phyloP scores from a whole-genome alignment of 2,888 invertebrate species.

The Uropetala carovei region DNA sequence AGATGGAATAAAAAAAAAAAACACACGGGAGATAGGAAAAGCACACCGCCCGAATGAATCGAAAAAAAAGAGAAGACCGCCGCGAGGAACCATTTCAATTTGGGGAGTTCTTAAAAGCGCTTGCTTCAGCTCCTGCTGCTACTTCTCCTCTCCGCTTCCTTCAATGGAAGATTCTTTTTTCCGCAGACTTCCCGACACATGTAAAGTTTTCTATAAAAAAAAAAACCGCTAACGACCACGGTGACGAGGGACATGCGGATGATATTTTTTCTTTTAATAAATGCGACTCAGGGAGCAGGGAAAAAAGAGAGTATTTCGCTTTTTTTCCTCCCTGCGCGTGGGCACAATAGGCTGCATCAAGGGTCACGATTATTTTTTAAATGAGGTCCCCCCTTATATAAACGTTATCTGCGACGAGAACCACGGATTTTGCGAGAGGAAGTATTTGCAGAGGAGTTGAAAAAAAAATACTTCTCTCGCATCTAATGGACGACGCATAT shows the following conservation, averaged over 20 bases:
- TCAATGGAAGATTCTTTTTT: not conserved
- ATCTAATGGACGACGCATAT: too few species aligned
- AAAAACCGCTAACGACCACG: slow-evolving; percentile 10
- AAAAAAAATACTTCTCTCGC: too few species aligned
- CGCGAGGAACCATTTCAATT: slow-evolving; percentile 23
- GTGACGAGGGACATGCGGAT: not conserved
- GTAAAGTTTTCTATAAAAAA: not conserved
- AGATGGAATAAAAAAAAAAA: not conserved
- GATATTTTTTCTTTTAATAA: not conserved
- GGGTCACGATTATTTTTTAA: not conserved
- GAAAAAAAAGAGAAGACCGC: slow-evolving; percentile 3
- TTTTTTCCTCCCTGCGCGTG: not conserved
- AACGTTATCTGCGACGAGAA: not conserved
- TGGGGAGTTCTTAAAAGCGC: not conserved
- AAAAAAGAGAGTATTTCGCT: not conserved
- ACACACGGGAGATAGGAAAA: not conserved
- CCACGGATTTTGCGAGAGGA: not conserved
- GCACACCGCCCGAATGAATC: not conserved
- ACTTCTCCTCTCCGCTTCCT: not conserved
- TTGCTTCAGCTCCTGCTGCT: not conserved
- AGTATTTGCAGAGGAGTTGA: not conserved
- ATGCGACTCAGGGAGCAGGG: not conserved
- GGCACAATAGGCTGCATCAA: slow-evolving; percentile 2
- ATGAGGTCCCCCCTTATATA: not conserved
- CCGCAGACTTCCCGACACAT: not conserved